Percentiles rank a stretch among this genome's conserved stretches.
phyloP scores from a whole-genome alignment of 2,113 vertebrate species.

The Boulengeromyrus knoepffleri region DNA sequence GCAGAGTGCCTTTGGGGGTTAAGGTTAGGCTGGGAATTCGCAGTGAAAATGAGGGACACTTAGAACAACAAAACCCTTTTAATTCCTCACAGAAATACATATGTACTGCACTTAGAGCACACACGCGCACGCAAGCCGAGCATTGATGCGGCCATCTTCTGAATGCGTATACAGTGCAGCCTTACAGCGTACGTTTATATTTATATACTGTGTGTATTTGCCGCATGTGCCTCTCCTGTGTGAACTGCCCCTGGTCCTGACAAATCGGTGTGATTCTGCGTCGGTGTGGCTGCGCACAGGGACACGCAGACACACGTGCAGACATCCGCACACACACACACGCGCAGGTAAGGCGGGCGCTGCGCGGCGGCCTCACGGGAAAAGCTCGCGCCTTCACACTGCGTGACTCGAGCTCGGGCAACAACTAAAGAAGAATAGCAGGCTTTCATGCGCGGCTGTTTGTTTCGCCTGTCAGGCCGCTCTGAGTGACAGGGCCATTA shows the following conservation, averaged over 20 bases:
- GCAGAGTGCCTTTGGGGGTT: background rate
- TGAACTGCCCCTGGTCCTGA: background rate
- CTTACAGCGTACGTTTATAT: background rate
- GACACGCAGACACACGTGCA: background rate
- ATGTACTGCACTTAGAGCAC: background rate
- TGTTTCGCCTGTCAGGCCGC: slow-evolving; percentile 36
- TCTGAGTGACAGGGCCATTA: slow-evolving; percentile 60
- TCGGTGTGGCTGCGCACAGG: background rate
- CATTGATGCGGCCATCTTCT: background rate
- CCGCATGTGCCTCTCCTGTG: background rate
- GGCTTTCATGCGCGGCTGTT: slow-evolving; percentile 34
- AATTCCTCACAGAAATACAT: background rate
- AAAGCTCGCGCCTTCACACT: slow-evolving; percentile 7
- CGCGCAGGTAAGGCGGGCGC: background rate
- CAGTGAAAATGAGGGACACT: background rate
- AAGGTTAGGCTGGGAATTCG: background rate
- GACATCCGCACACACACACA: background rate
- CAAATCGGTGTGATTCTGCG: background rate
- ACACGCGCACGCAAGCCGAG: background rate
- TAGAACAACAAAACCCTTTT: background rate
- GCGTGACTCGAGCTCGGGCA: slow-evolving; percentile 9
- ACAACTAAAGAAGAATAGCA: slow-evolving; percentile 28
- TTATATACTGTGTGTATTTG: background rate
- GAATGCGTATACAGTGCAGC: background rate
- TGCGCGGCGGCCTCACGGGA: background rate